Base-by-base conservation (phyloP, 2,888 invertebrate genomes). In the Acholoe squamosa region DNA sequence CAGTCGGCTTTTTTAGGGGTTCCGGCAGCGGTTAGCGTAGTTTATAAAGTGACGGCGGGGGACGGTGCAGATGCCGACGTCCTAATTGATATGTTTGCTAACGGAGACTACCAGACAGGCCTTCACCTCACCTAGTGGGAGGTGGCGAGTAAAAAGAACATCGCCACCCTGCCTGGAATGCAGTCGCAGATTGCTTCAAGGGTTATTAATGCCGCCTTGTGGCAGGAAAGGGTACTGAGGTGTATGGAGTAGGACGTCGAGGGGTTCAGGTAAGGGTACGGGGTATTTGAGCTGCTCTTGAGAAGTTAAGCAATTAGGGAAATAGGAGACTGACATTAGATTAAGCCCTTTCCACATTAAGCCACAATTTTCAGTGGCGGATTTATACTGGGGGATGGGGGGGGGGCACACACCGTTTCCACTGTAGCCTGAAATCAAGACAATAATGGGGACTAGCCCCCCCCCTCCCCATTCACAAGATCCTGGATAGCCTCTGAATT, bases 31-130 rank as follows among this genome's bases (percentile, higher is more conserved):
- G n/a, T 71, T 28, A 71, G 71, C 71, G 31, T 71, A 28, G 71
- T 71, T 71, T 71, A 71, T 28, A 71, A 71, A 28, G 71, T 71
- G 31, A 28, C n/a, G 71, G 71, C 71, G 14, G 71, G 28, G 71
- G 71, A 71, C 25, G 71, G 71, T 25, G 14, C 80, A 80, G 80
- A 80, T 19, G 22, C 43, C 19, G 19, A 80, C 80, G 12, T 16
- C 34, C 80, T 80, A 80, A 80, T 80, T 80, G 80, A 80, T 80
- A 80, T 80, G 80, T 80, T 80, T 80, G 80, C 33, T 34, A 80
- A 34, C n/a, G 33, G 34, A 12, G 25, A 19, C 80, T 10, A 43
- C n/a, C 43, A 43, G 80, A 80, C 80, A 14, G 80, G 43, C 80
- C 31, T n/a, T 61, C 61, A 61, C 7, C 61, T 43, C 61, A n/a